A percentile compares a stretch with the other conserved stretches of the same genome.
Evolutionary conservation across 2,113 vertebrate genomes (phyloP).

Genomic region (Aplodontia rufa): DNA sequence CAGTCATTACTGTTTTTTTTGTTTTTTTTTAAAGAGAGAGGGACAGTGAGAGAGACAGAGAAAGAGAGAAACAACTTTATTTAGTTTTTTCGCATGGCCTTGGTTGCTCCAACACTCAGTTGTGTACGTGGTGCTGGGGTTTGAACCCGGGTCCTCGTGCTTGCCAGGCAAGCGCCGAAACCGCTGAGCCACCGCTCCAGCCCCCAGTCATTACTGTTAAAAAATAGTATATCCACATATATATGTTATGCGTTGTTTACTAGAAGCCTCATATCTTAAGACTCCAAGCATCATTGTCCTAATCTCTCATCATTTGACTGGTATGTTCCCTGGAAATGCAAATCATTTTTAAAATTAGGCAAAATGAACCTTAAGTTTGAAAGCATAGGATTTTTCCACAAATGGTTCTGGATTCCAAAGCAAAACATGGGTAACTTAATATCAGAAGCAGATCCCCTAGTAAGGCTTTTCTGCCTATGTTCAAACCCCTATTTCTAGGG

Average conservation of each 20-base stretch:
- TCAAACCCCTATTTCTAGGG: not conserved
- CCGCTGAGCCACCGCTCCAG: too few relatives aligned
- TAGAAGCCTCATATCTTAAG: not conserved
- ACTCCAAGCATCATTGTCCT: not conserved
- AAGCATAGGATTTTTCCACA: not conserved
- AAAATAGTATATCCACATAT: too few relatives aligned
- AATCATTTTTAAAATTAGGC: not conserved
- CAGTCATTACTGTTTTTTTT: too few relatives aligned
- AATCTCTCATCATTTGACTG: not conserved
- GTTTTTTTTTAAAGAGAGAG: too few relatives aligned
- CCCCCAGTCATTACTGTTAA: too few relatives aligned
- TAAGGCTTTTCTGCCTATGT: not conserved
- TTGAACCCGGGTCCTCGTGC: too few relatives aligned
- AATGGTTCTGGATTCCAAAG: not conserved
- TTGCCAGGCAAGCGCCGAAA: too few relatives aligned
- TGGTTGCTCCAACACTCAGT: too few relatives aligned
- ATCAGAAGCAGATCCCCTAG: not conserved
- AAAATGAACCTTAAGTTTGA: slow-evolving; percentile 20
- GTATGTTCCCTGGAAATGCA: not conserved
- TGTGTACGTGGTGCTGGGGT: too few relatives aligned
- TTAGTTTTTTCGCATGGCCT: too few relatives aligned
- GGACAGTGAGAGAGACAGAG: too few relatives aligned
- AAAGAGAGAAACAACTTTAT: too few relatives aligned
- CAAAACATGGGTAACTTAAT: not conserved
- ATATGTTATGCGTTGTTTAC: not conserved